These are phyloP conservation scores for Drosophila nigricruria DNA, from an alignment of 2,888 invertebrate species.

Conservation along the genomic window DNA sequence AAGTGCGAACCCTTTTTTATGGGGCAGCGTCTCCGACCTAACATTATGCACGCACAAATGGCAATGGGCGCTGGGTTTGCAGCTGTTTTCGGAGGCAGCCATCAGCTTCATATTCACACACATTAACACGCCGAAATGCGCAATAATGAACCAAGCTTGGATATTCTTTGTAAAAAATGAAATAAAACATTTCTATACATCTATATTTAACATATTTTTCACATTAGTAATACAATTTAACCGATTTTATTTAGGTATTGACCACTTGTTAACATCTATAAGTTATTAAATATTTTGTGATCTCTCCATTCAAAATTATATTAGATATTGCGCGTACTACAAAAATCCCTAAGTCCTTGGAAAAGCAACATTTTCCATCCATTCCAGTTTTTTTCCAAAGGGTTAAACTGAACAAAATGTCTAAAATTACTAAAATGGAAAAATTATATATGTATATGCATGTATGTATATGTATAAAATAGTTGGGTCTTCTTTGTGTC, in stretches of 20 bases:
- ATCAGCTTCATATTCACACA: constrained; percentile 59
- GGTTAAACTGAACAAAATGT: constrained; percentile 26
- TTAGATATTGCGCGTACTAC: no score
- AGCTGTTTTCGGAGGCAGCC: constrained; percentile 42
- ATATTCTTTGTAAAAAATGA: constrained; percentile 4
- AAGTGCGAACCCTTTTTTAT: constrained; percentile 77
- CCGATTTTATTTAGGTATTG: background rate
- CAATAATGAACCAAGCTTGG: constrained; percentile 50
- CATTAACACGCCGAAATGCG: constrained; percentile 53
- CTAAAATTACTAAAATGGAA: constrained; percentile 23
- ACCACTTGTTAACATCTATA: no score
- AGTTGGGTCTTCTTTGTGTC: constrained; percentile 66
- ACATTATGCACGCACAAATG: constrained; percentile 62
- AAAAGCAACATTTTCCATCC: background rate
- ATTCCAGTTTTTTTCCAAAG: constrained; percentile 7
- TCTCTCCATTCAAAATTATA: background rate
- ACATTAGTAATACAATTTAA: background rate
- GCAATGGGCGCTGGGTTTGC: constrained; percentile 53
- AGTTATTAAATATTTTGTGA: background rate
- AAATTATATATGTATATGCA: constrained; percentile 11
- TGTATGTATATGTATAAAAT: constrained; percentile 42
- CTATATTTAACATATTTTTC: constrained; percentile 22
- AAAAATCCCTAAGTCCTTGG: background rate
- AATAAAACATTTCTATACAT: constrained; percentile 15
- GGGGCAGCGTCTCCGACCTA: constrained; percentile 55